Evolutionary conservation across 2,797 vertebrate genomes (phyloP), one percentile per base, ranked within the genome.

Genomic region (Diplodus sargus): DNA sequence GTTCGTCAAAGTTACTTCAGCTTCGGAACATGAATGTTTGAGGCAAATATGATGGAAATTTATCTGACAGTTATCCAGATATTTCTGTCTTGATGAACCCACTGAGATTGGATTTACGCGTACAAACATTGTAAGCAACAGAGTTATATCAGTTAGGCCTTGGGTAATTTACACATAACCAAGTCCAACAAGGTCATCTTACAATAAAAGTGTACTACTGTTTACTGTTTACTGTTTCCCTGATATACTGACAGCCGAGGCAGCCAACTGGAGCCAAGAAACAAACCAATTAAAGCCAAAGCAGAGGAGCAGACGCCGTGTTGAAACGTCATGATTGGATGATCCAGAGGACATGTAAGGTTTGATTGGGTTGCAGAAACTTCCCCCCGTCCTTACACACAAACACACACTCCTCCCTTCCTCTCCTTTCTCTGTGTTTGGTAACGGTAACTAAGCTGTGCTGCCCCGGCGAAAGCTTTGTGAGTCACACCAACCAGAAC

Each of bases 401-500:
- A 58, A 45, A 73, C 63, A 72, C 62, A 61, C 43, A 17, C 22
- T 66, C 62, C 49, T 61, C 47, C 63, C 66, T 73, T 64, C 72
- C 78, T 81, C 66, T 68, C 78, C 75, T 64, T 70, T 70, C 64
- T 82, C 59, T 88, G 79, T 87, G 84, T 92, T 92, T 93, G 90
- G 89, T 92, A 88, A 92, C 76, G 87, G 90, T 92, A 90, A 90
- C 92, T 85, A 93, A 90, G 91, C 85, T 88, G 76, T 56, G 65
- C 84, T 73, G 75, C 80, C 59, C 67, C 1, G 39, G 76, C 79
- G 60, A 60, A 73, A 70, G 70, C 92, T 91, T 90, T 92, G 85
- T 90, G 90, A 91, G 87, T 91, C 91, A 87, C 90, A 87, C 87
- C 89, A 91, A 87, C 80, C 88, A 93, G 85, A 92, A 93, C 92